Conservation (phyloP, 2,888 invertebrate species). For the Lepidochrysops patricia region DNA sequence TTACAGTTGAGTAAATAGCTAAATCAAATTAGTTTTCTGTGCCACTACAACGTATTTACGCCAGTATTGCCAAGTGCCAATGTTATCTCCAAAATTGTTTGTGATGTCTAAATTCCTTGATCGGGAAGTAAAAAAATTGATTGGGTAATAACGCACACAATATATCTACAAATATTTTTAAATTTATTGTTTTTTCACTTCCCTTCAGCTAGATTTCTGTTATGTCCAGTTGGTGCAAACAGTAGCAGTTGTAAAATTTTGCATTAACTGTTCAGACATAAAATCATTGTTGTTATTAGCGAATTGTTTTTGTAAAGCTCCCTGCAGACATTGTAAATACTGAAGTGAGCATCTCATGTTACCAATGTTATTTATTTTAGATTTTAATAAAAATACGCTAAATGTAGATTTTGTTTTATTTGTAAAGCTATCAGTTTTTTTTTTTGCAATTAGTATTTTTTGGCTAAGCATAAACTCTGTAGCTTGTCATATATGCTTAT, state of each 20-base stretch:
- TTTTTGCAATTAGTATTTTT: not conserved
- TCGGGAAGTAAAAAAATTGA: not conserved
- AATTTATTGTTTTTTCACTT: not conserved
- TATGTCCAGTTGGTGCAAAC: not conserved
- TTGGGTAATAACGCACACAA: not conserved
- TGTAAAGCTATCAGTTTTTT: not conserved
- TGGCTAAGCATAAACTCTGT: not conserved
- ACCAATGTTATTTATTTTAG: slow-evolving; percentile 28
- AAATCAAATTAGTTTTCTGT: not conserved
- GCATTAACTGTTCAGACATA: not conserved
- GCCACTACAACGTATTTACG: not conserved
- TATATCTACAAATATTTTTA: not conserved
- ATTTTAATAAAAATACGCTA: slow-evolving; percentile 23
- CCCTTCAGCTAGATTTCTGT: not conserved
- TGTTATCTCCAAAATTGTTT: not conserved
- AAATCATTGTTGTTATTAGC: not conserved
- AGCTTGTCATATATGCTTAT: not conserved
- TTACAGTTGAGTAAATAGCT: slow-evolving; percentile 1
- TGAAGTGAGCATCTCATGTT: slow-evolving; percentile 13
- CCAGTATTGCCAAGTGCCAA: not conserved
- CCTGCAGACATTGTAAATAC: slow-evolving; percentile 11
- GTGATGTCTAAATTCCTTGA: not conserved
- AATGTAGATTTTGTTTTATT: slow-evolving; percentile 23
- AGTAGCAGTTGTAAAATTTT: not conserved
- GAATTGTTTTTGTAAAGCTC: slow-evolving; percentile 3